Base-by-base conservation (phyloP, 2,888 invertebrate species). In the Dasysyrphus albostriatus region DNA sequence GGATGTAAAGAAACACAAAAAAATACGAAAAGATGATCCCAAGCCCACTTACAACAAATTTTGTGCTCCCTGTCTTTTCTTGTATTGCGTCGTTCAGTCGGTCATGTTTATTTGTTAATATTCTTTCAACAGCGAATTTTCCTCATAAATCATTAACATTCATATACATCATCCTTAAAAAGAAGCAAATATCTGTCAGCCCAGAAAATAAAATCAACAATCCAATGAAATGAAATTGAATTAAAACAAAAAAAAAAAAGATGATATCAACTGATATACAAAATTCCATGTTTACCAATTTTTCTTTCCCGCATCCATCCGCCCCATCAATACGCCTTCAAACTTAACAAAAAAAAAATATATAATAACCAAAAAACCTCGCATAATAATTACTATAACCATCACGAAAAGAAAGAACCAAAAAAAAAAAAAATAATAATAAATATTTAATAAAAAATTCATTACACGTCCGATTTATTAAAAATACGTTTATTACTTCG, bases 381-480 rank as follows among this genome's bases (percentile, higher is more conserved):
- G 39, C 65, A 44, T 32, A 65, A 65, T 65, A 69, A 70, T 59
- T 59, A 58, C 39, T 19, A 67, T 49, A 49, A 34, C 49, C 24
- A 63, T 14, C 19, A 65, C 19, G 44, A 79, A 42, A 49, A 49
- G n/a, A 42, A 69, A 61, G 58, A 58, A 51, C 44, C 44, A 42
- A 12, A 44, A 8, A 16, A 14, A 58, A 24, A 32, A 42, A 12
- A 44, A 14, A 16, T 14, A 58, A 24, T 14, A 24, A 16, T 5
- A 61, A 39, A 61, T 14, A 61, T 24, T 34, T 39, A 74, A 67
- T 63, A 63, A 49, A 67, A 77, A 59, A 83, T 87, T 87, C 87
- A 59, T 39, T 51, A 63, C 87, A 87, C 87, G 87, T 83, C 67
- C 75, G 78, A 82, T 87, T 87, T 87, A 87, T 87, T 87, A 83